Evolutionary conservation across 2,113 vertebrate species (phyloP).

Genomic region (Elachura formosa): DNA sequence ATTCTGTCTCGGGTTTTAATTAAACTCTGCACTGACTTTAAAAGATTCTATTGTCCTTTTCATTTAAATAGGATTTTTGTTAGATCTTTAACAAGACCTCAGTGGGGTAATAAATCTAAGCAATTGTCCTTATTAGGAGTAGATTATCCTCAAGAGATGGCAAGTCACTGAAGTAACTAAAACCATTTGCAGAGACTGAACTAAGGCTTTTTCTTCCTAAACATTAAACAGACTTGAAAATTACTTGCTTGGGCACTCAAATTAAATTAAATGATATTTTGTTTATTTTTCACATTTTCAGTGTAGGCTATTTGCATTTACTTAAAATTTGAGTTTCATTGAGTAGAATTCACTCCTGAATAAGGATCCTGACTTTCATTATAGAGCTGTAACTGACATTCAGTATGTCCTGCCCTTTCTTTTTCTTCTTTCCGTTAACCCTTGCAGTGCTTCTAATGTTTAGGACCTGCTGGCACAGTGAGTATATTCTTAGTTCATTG

Average conservation of each 20-base stretch:
- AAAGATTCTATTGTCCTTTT: slow-evolving; percentile 72
- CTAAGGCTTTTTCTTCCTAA: slow-evolving; percentile 29
- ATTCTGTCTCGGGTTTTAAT: slow-evolving; percentile 64
- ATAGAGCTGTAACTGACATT: neutral
- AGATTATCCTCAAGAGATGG: slow-evolving; percentile 71
- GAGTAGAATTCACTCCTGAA: neutral
- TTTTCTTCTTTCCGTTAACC: neutral
- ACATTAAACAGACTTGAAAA: slow-evolving; percentile 54
- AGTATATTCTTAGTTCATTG: neutral
- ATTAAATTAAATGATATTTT: slow-evolving; percentile 73
- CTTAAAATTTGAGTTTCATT: neutral
- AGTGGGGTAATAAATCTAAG: slow-evolving; percentile 76
- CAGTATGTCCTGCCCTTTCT: neutral
- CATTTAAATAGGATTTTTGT: slow-evolving; percentile 72
- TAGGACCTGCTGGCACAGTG: neutral
- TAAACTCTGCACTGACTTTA: slow-evolving; percentile 66
- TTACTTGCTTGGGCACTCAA: slow-evolving; percentile 60
- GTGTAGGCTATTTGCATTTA: slow-evolving; percentile 42
- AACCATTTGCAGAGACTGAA: slow-evolving; percentile 55
- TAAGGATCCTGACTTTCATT: neutral
- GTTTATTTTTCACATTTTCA: slow-evolving; percentile 68
- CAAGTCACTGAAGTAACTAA: slow-evolving; percentile 72
- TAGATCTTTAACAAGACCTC: slow-evolving; percentile 79
- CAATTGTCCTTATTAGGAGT: slow-evolving; percentile 76
- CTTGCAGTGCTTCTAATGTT: neutral